These are phyloP conservation scores for Ptyas mucosa DNA, from an alignment of 2,113 vertebrate species.

Conservation along the genomic window DNA sequence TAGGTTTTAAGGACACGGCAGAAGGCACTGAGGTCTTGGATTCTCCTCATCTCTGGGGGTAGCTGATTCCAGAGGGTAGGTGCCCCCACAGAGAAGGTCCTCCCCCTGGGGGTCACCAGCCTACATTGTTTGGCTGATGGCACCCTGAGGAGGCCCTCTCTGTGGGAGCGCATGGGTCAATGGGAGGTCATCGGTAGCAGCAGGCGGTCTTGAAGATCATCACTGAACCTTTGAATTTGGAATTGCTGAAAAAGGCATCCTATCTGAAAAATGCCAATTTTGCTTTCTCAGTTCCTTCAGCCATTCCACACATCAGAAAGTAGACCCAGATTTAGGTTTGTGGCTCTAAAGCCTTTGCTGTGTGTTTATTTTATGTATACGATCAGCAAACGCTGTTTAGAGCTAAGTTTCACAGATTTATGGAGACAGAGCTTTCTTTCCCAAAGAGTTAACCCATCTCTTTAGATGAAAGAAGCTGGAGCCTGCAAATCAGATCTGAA, in stretches of 20 bases:
- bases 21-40: no score
- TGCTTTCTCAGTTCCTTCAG: background rate
- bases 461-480: constrained; percentile 2
- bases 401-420: constrained; percentile 22
- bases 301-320: constrained; percentile 22
- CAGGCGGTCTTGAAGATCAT: no score
- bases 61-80: no score
- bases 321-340: background rate
- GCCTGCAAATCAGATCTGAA: constrained; percentile 6
- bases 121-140: no score
- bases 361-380: constrained; percentile 11
- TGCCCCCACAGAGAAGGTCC: no score
- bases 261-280: background rate
- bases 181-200: no score
- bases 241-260: background rate
- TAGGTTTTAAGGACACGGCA: no score
- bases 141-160: no score
- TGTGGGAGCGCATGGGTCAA: no score
- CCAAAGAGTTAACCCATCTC: constrained; percentile 28
- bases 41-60: no score
- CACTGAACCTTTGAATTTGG: background rate
- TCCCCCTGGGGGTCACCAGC: no score
- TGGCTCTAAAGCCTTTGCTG: constrained; percentile 27
- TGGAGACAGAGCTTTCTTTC: background rate
- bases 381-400: constrained; percentile 29